A percentile compares a stretch with the other conserved stretches of the same genome.
These are phyloP conservation scores for Mugil cephalus DNA, from an alignment of 2,113 vertebrate genomes.

Conservation along the genomic window DNA sequence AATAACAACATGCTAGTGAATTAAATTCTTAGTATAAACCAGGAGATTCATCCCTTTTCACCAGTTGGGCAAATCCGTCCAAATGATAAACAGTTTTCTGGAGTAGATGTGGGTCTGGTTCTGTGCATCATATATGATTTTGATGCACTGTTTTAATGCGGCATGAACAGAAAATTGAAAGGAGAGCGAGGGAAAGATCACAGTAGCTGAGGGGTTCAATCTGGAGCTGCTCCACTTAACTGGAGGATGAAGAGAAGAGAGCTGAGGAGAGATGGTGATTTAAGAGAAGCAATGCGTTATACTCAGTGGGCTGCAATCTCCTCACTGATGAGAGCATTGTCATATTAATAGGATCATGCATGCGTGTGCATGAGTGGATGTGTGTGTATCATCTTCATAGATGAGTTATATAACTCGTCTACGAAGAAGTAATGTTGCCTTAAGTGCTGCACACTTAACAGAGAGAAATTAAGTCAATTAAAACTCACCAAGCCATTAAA, in stretches of 20 bases:
- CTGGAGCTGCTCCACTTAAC: conserved; percentile 72
- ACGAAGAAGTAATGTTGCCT: no score
- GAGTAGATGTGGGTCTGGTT: conserved; percentile 37
- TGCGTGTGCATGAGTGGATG: conserved; percentile 1
- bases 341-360: conserved; percentile 41
- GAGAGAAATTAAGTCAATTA: no score
- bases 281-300: conserved; percentile 64
- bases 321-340: conserved; percentile 40
- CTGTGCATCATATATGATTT: conserved; percentile 53
- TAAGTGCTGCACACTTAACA: no score
- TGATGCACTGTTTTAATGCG: conserved; percentile 57
- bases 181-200: conserved; percentile 48
- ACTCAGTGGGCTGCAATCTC: conserved; percentile 42
- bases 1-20: neutral
- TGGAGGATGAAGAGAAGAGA: conserved; percentile 67
- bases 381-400: no score
- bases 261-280: conserved; percentile 57
- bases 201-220: conserved; percentile 68
- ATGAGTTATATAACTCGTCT: no score
- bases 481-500: no score
- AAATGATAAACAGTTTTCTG: conserved; percentile 19
- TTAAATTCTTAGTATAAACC: neutral
- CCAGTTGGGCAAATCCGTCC: conserved; percentile 41
- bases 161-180: conserved; percentile 56
- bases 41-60: conserved; percentile 23